These are phyloP conservation scores for Heterochromis multidens DNA, from an alignment of 2,113 vertebrate species.

Conservation along the genomic window DNA sequence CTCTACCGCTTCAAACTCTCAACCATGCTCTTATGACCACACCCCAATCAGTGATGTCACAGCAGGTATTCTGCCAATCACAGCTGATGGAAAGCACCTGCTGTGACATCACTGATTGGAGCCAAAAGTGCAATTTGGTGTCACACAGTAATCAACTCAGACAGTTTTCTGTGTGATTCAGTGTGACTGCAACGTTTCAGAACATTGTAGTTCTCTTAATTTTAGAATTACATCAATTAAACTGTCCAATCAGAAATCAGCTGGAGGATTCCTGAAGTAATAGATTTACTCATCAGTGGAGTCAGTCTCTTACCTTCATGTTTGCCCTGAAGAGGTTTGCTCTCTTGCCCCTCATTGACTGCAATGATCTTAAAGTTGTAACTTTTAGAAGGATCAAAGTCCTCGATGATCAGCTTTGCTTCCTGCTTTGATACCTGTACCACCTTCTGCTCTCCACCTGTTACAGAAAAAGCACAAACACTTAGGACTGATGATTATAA, in stretches of 20 bases:
- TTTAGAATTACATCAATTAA: background rate
- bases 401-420: slow-evolving; percentile 54
- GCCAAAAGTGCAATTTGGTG: background rate
- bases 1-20: background rate
- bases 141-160: background rate
- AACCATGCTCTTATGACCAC: background rate
- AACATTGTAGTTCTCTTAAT: background rate
- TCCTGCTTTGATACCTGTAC: slow-evolving; percentile 59
- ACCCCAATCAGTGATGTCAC: slow-evolving; percentile 29
- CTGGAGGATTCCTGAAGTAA: background rate
- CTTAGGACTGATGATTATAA: background rate
- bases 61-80: slow-evolving; percentile 7
- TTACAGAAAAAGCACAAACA: background rate
- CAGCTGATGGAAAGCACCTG: background rate
- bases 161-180: background rate
- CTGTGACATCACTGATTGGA: slow-evolving; percentile 2
- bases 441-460: slow-evolving; percentile 59
- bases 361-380: slow-evolving; percentile 66
- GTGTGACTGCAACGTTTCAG: accelerated
- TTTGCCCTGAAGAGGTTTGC: slow-evolving; percentile 66
- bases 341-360: slow-evolving; percentile 50
- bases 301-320: slow-evolving; percentile 56
- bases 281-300: background rate
- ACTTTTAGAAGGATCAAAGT: slow-evolving; percentile 58
- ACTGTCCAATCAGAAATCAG: background rate